Percentiles rank a stretch among this genome's conserved stretches.
Conservation (phyloP, 2,888 invertebrate species). For the Maniola hyperantus region DNA sequence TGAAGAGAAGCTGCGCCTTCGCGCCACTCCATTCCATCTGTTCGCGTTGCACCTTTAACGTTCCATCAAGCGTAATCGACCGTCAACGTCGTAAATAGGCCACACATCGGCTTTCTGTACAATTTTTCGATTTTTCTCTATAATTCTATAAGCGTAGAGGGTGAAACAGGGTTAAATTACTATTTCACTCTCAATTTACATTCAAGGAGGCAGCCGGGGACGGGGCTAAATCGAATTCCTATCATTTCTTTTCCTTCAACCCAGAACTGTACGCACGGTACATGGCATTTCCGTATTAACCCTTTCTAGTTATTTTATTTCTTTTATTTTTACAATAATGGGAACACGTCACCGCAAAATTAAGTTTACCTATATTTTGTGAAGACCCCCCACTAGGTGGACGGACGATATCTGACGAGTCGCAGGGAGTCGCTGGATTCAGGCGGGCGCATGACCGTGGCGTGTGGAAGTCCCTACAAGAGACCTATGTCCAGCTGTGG, state of each 20-base stretch:
- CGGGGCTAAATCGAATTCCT: constrained; percentile 77
- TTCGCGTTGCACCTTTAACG: too few relatives aligned
- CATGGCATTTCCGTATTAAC: constrained; percentile 40
- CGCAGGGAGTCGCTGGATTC: too few relatives aligned
- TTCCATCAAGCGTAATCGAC: too few relatives aligned
- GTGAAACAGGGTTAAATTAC: constrained; percentile 53
- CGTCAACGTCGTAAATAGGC: not conserved
- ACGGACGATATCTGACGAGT: too few relatives aligned
- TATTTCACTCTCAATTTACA: constrained; percentile 71
- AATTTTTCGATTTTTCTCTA: constrained; percentile 17
- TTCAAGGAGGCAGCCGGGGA: constrained; percentile 69
- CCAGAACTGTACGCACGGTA: constrained; percentile 55
- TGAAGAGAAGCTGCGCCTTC: too few relatives aligned
- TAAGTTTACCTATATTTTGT: too few relatives aligned
- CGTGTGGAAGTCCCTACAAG: too few relatives aligned
- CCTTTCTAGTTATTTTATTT: constrained; percentile 11
- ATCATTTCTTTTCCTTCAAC: constrained; percentile 65
- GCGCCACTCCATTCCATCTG: too few relatives aligned
- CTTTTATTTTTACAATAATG: constrained; percentile 3
- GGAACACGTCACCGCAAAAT: too few relatives aligned
- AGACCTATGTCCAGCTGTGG: too few relatives aligned
- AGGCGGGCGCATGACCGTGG: too few relatives aligned
- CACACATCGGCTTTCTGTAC: not conserved
- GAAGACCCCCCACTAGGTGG: too few relatives aligned
- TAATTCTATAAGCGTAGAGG: constrained; percentile 19